Evolutionary conservation across 2,888 invertebrate species (phyloP).

Genomic region (Sphaeridia pumilis): DNA sequence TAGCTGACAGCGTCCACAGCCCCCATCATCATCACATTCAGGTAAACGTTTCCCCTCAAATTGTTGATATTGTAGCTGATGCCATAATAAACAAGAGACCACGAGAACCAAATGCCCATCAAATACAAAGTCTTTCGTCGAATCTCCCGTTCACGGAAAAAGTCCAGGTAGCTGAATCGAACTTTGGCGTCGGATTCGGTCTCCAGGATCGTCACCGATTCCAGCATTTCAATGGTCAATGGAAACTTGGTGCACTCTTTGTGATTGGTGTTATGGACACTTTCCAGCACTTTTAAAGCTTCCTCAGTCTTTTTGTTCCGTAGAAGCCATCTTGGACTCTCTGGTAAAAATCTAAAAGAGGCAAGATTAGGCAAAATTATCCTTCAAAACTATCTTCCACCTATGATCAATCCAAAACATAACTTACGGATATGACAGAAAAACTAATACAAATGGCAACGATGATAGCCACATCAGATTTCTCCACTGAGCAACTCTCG

Average conservation of each 20-base stretch:
- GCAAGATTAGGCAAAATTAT: background rate
- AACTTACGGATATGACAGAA: slow-evolving; percentile 16
- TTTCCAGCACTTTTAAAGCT: slow-evolving; percentile 10
- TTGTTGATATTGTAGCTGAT: slow-evolving; percentile 28
- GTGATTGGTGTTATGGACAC: slow-evolving; percentile 5
- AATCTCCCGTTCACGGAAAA: slow-evolving; percentile 15
- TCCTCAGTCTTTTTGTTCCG: slow-evolving; percentile 16
- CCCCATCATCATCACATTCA: slow-evolving; percentile 22
- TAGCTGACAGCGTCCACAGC: slow-evolving; percentile 23
- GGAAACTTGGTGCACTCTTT: background rate
- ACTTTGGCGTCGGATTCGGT: background rate
- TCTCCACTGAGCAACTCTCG: slow-evolving; percentile 22
- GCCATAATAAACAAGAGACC: slow-evolving; percentile 26
- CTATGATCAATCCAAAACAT: background rate
- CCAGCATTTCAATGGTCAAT: background rate
- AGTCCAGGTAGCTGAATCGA: slow-evolving; percentile 19
- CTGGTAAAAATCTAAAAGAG: slow-evolving; percentile 29
- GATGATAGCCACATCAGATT: slow-evolving; percentile 18
- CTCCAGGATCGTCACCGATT: slow-evolving; percentile 10
- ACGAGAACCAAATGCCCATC: slow-evolving; percentile 26
- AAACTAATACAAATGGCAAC: slow-evolving; percentile 20
- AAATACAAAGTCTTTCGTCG: slow-evolving; percentile 20
- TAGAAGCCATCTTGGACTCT: slow-evolving; percentile 28
- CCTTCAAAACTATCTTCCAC: background rate
- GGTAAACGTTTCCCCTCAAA: slow-evolving; percentile 19